These are phyloP conservation scores for Mugil cephalus DNA, from an alignment of 2,113 vertebrate species.

Conservation along the genomic window DNA sequence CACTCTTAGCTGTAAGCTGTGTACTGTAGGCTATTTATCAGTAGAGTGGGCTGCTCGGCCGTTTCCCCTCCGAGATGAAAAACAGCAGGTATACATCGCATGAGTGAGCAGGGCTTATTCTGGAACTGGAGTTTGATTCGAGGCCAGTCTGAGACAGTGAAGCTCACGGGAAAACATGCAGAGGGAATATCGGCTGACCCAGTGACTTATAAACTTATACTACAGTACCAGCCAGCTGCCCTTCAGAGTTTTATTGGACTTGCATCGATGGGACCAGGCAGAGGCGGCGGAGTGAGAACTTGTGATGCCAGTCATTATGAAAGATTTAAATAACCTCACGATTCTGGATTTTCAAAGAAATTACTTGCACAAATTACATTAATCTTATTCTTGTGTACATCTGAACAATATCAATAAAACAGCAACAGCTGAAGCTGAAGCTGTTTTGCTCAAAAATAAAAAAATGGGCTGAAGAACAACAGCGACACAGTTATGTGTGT, in stretches of 20 bases:
- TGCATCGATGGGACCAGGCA: not conserved
- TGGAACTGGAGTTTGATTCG: constrained; percentile 27
- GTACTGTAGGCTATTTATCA: constrained; percentile 41
- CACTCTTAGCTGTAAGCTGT: constrained; percentile 4
- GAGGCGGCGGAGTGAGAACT: not conserved
- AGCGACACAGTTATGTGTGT: too few species aligned
- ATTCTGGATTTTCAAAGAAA: too few species aligned
- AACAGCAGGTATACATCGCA: constrained; percentile 19
- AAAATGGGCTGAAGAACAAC: too few species aligned
- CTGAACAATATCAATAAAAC: too few species aligned
- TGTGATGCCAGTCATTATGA: too few species aligned
- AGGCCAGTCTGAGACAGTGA: constrained; percentile 13
- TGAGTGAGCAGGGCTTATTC: constrained; percentile 48
- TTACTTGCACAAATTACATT: too few species aligned
- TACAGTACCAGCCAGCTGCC: not conserved
- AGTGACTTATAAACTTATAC: constrained; percentile 45
- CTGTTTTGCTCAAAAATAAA: too few species aligned
- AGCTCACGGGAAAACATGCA: constrained; percentile 14
- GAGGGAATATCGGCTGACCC: constrained; percentile 32
- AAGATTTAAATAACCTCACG: too few species aligned
- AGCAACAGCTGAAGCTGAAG: too few species aligned
- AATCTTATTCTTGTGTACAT: not conserved
- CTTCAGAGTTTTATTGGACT: constrained; percentile 6
- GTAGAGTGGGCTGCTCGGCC: constrained; percentile 21
- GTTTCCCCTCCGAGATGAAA: constrained; percentile 30